phyloP scores from a whole-genome alignment of 2,113 vertebrate species.

The Ammodytes marinus region DNA sequence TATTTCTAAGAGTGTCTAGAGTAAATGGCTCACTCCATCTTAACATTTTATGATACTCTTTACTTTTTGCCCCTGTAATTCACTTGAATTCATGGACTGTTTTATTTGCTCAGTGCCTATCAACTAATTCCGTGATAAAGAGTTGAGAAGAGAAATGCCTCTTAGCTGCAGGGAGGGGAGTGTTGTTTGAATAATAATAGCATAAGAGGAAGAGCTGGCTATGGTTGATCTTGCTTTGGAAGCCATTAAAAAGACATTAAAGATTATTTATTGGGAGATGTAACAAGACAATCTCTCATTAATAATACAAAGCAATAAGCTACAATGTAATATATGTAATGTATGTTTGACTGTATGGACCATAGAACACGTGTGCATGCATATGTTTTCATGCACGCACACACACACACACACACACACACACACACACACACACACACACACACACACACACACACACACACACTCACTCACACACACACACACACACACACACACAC shows the following conservation, averaged over 20 bases:
- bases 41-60: background rate
- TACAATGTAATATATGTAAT: conserved; percentile 18
- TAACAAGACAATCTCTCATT: conserved; percentile 27
- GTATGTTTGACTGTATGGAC: background rate
- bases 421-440: conserved; percentile 5
- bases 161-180: conserved; percentile 34
- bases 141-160: conserved; percentile 32
- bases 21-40: conserved; percentile 17
- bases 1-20: background rate
- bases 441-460: background rate
- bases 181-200: conserved; percentile 59
- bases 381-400: background rate
- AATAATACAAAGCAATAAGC: conserved; percentile 16
- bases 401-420: conserved; percentile 21
- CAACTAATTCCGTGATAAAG: conserved; percentile 33
- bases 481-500: conserved; percentile 17
- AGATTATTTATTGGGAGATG: conserved; percentile 53
- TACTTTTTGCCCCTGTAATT: background rate
- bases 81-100: conserved; percentile 14
- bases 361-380: background rate
- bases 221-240: conserved; percentile 41
- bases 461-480: conserved; percentile 5
- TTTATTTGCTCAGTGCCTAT: conserved; percentile 35
- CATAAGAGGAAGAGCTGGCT: conserved; percentile 34
- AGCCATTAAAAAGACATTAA: conserved; percentile 56